phyloP scores from a whole-genome alignment of 2,797 vertebrate genomes.

The Cheirogaleus major region DNA sequence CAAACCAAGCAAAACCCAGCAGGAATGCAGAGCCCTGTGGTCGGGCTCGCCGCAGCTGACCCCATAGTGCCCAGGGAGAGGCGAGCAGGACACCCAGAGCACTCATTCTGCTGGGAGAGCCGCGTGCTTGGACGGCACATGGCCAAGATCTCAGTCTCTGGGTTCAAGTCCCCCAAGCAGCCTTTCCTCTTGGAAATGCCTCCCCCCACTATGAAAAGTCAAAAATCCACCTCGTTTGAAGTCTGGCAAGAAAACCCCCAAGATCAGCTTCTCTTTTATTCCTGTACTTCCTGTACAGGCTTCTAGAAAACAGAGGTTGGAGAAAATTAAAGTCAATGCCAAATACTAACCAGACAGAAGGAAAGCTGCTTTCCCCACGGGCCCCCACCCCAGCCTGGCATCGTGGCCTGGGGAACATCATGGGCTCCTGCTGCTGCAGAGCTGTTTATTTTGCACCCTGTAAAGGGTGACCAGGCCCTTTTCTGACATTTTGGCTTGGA shows the following conservation, averaged over 20 bases:
- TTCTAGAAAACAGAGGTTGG: slow-evolving; percentile 75
- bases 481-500: slow-evolving; percentile 75
- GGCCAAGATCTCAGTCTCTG: neutral
- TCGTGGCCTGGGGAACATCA: slow-evolving; percentile 64
- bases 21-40: slow-evolving; percentile 70
- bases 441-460: slow-evolving; percentile 80
- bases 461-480: slow-evolving; percentile 80
- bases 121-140: rapidly evolving
- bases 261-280: slow-evolving; percentile 60
- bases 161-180: slow-evolving; percentile 42
- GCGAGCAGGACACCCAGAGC: no score
- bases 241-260: slow-evolving; percentile 58
- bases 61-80: slow-evolving; percentile 54
- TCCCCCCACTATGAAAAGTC: slow-evolving; percentile 22
- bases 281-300: slow-evolving; percentile 59
- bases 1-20: slow-evolving; percentile 74
- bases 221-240: slow-evolving; percentile 66
- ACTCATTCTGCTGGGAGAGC: neutral
- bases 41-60: slow-evolving; percentile 73
- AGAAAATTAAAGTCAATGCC: slow-evolving; percentile 78
- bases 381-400: slow-evolving; percentile 66
- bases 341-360: slow-evolving; percentile 72
- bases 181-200: slow-evolving; percentile 22
- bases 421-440: slow-evolving; percentile 63
- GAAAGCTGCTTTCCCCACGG: slow-evolving; percentile 52